Conservation (phyloP, 2,797 vertebrate species). For the Mallotus villosus region DNA sequence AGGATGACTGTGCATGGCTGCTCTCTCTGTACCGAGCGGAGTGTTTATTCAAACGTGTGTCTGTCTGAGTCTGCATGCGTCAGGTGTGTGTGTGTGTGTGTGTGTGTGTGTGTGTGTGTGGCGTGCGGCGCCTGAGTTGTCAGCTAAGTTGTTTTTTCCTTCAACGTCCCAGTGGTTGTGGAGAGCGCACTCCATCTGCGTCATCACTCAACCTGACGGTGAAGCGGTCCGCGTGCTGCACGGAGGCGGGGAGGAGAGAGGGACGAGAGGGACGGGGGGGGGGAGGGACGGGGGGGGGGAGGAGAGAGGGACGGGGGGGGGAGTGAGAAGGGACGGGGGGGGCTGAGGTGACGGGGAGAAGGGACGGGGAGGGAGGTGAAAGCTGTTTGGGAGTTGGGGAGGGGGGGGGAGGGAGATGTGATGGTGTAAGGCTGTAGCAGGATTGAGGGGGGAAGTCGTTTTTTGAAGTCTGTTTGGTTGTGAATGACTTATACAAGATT, state of each 20-base stretch:
- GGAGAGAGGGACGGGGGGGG: background rate
- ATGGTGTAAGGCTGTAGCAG: background rate
- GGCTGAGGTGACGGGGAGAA: background rate
- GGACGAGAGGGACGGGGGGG: too few relatives aligned
- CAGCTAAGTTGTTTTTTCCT: conserved; percentile 5
- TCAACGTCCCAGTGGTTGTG: conserved; percentile 9
- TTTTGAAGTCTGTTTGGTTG: too few relatives aligned
- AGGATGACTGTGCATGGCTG: too few relatives aligned
- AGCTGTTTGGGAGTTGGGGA: too few relatives aligned
- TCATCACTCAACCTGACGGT: conserved; percentile 7
- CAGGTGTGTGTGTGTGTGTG: background rate
- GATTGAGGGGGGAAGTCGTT: background rate
- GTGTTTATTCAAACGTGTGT: background rate
- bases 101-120: background rate
- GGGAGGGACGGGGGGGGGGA: background rate
- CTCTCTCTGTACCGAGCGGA: too few relatives aligned
- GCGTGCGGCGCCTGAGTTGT: background rate
- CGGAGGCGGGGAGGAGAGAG: too few relatives aligned
- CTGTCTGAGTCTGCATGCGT: background rate
- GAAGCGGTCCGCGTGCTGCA: background rate
- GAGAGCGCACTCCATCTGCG: conserved; percentile 16
- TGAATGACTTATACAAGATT: too few relatives aligned
- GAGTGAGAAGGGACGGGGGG: background rate
- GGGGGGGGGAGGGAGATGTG: background rate
- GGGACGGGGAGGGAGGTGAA: background rate